Conservation (phyloP, 2,113 vertebrate genomes). For the Podarcis cretensis region DNA sequence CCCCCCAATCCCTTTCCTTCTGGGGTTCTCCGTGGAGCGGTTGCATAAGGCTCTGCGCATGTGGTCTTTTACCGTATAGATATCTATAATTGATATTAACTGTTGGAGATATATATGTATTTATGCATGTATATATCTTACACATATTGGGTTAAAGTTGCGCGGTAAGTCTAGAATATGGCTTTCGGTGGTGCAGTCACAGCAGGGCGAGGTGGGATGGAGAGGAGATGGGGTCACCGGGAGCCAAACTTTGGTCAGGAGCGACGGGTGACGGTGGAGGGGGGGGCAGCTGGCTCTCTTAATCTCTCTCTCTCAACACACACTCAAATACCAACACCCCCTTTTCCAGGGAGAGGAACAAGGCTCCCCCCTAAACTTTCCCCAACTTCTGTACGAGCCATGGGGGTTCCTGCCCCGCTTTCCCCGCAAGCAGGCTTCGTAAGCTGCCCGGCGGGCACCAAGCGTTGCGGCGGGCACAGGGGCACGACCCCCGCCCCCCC, state of each 20-base stretch:
- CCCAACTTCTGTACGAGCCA: background rate
- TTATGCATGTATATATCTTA: conserved; percentile 27
- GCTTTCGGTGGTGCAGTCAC: conserved; percentile 24
- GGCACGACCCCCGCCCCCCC: background rate
- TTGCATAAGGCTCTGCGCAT: conserved; percentile 5
- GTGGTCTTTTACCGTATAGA: background rate
- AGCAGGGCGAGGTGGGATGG: background rate
- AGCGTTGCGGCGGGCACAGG: too few relatives aligned
- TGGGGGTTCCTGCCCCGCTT: too few relatives aligned
- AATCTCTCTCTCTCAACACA: background rate
- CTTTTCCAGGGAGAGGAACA: fast-evolving
- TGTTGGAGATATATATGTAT: background rate
- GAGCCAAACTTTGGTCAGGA: conserved; percentile 15
- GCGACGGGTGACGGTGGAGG: background rate
- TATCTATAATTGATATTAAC: background rate
- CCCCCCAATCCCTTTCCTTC: background rate
- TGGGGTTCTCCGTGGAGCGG: background rate
- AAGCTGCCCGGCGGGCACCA: too few relatives aligned
- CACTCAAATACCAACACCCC: too few relatives aligned
- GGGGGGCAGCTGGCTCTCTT: background rate
- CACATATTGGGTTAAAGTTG: conserved; percentile 8
- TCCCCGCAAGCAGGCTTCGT: background rate
- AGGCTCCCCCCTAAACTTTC: fast-evolving
- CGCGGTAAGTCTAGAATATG: conserved; percentile 19
- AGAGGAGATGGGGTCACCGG: background rate